Conservation (phyloP, 2,113 vertebrate species). For the Delphinus delphis region DNA sequence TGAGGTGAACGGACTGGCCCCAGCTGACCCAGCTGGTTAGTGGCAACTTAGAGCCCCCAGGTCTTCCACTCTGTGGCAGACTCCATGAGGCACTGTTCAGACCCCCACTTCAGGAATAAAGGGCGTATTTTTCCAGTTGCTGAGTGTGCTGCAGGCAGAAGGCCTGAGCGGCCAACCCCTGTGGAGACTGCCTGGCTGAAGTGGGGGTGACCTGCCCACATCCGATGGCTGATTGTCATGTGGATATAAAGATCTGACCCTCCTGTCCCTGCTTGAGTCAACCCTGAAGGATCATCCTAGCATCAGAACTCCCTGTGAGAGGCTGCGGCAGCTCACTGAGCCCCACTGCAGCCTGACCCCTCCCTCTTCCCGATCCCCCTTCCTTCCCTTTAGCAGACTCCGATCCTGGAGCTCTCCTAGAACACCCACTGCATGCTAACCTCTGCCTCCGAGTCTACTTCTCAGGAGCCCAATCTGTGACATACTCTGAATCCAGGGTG, state of each 20-base stretch:
- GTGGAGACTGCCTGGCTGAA: neutral
- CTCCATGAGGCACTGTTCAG: neutral
- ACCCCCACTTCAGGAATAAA: neutral
- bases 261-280: neutral
- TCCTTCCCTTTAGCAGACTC: neutral
- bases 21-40: neutral
- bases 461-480: neutral
- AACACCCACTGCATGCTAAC: neutral
- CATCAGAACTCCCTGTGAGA: neutral
- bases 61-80: neutral
- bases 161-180: neutral
- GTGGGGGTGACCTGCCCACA: no score
- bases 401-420: neutral
- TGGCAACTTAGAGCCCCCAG: neutral
- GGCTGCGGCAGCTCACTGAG: neutral
- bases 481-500: neutral
- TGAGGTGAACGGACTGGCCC: neutral
- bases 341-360: neutral
- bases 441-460: neutral
- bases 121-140: neutral
- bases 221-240: neutral
- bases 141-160: neutral
- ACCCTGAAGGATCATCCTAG: neutral
- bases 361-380: neutral
- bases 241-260: neutral